Conservation (phyloP, 2,888 invertebrate species). For the Mylabris sibirica region DNA sequence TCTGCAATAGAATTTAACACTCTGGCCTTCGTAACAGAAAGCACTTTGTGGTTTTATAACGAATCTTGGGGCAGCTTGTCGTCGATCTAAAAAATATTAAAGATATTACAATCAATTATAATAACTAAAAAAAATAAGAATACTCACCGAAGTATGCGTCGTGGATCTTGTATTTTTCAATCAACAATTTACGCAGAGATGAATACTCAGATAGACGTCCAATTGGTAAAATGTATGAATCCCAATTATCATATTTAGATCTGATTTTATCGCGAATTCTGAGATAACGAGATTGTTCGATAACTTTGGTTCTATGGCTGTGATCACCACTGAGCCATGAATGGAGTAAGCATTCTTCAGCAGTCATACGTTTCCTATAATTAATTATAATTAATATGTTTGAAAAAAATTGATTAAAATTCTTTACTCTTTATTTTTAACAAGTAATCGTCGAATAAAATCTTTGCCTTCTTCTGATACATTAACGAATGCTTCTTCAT, state of each 20-base stretch:
- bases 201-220: conserved; percentile 98
- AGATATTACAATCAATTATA: background rate
- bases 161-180: conserved; percentile 96
- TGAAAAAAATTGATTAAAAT: conserved; percentile 37
- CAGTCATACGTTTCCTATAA: conserved; percentile 93
- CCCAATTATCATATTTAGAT: conserved; percentile 80
- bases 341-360: conserved; percentile 96
- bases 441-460: conserved; percentile 91
- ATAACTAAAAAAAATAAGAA: background rate
- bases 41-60: conserved; percentile 96
- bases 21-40: conserved; percentile 96
- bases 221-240: conserved; percentile 89
- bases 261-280: conserved; percentile 88
- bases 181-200: conserved; percentile 90
- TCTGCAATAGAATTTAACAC: conserved; percentile 96
- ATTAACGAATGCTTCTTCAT: conserved; percentile 90
- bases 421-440: conserved; percentile 90
- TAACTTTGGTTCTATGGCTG: conserved; percentile 75
- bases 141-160: conserved; percentile 87
- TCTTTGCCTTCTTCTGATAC: conserved; percentile 98
- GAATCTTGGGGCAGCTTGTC: conserved; percentile 98
- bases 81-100: conserved; percentile 73
- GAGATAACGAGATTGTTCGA: conserved; percentile 85
- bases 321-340: conserved; percentile 93
- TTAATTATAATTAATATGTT: conserved; percentile 2